Conservation (phyloP, 53 echinoderm and acorn worm genomes). For the Crossaster papposus region DNA sequence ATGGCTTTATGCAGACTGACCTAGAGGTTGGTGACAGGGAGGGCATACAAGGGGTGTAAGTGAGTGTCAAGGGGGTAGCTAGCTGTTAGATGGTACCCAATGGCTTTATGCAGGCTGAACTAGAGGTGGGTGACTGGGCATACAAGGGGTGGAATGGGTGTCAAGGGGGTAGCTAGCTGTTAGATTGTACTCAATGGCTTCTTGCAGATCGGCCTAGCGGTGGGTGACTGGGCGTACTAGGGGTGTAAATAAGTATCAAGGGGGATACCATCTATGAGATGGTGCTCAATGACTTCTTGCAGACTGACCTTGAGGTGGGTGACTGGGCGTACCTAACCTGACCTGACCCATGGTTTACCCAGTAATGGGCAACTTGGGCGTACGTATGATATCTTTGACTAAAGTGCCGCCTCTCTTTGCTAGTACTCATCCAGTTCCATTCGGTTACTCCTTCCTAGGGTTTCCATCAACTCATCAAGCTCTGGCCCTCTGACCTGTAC, state of each 20-base stretch:
- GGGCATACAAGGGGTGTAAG: neutral
- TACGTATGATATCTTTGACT: too few species aligned
- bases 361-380: too few species aligned
- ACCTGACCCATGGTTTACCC: too few species aligned
- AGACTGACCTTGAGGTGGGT: neutral
- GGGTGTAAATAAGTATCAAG: neutral
- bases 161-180: conserved; percentile 60
- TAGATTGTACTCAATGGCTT: conserved; percentile 96
- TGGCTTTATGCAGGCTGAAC: conserved; percentile 85
- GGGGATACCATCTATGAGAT: neutral
- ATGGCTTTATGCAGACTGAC: neutral
- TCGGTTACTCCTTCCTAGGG: conserved; percentile 60
- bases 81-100: conserved; percentile 98
- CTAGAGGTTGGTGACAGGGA: neutral
- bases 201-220: conserved; percentile 85
- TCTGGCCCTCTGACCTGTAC: conserved; percentile 93
- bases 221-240: conserved; percentile 41
- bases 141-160: neutral
- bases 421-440: neutral
- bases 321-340: neutral
- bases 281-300: neutral
- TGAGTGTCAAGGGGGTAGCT: conserved; percentile 9
- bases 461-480: conserved; percentile 87
- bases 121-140: conserved; percentile 68
- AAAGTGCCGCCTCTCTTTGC: too few species aligned